Evolutionary conservation across 1,140 invertebrate genomes (phyloP), one percentile per base, ranked within the genome.

Genomic region (Brachionus sp.): DNA sequence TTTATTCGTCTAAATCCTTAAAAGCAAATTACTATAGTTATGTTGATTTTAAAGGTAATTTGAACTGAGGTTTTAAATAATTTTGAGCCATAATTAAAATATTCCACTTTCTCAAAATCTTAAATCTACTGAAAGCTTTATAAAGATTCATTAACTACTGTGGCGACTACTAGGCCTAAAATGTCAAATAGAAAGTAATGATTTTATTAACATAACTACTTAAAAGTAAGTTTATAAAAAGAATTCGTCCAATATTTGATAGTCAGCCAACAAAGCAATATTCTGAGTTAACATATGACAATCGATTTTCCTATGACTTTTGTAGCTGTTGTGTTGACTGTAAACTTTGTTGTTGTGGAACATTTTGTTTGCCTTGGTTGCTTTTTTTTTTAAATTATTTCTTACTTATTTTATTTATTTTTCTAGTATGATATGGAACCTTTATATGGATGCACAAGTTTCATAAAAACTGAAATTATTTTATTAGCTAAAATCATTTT

Each of bases 291-390:
- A 37, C 77, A n/a, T 62, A 80, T 64, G 50, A 80, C 35, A 44
- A 80, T 33, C 35, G 42, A 25, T 80, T 80, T 44, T 50, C 77
- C 5, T 62, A 80, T 44, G 50, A 44, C 25, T 80, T 80, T 57
- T 80, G 77, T 25, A 66, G 62, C 42, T 80, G 77, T 37, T 80
- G 77, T 66, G 50, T 42, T 2, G 62, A 80, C 35, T 39, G 50
- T 37, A 66, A 39, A 57, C 35, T 62, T 23, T 80, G 77, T 33
- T 80, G 77, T 13, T 80, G 46, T 33, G 77, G 50, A 19, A 80
- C 77, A 13, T 80, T 80, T 62, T 80, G 77, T 19, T 35, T 80
- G 0, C 77, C 77, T 12, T 80, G 77, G 77, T 80, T 62, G 23
- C n/a, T 10, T 62, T 57, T 12, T 2, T 19, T 46, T 46, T 9